These are phyloP conservation scores for Luidia sarsii DNA, from an alignment of 53 echinoderm and acorn worm genomes.

Conservation along the genomic window DNA sequence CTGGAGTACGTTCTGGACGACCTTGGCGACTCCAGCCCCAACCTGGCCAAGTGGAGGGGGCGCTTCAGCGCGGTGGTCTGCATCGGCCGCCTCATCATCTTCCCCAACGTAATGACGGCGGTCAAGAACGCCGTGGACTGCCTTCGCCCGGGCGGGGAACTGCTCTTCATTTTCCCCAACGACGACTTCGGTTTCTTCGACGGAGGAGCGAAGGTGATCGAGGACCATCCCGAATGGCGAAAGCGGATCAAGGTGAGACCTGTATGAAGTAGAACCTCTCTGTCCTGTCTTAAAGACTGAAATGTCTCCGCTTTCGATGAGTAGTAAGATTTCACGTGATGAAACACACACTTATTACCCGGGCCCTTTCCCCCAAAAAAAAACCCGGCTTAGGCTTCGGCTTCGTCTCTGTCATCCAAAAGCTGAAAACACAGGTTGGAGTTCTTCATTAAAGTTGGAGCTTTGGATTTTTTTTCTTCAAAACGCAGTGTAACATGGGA, in stretches of 20 bases:
- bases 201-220: slow-evolving; percentile 3
- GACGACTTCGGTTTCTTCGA: slow-evolving; percentile 25
- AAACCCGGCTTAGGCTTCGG: too few relatives aligned
- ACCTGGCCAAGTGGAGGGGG: not conserved
- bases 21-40: slow-evolving; percentile 19
- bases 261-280: too few relatives aligned
- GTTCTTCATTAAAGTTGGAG: too few relatives aligned
- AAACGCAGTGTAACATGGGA: too few relatives aligned
- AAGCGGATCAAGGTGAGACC: too few relatives aligned
- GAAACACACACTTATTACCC: too few relatives aligned
- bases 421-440: too few relatives aligned
- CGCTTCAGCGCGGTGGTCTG: slow-evolving; percentile 18
- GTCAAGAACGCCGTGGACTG: slow-evolving; percentile 14
- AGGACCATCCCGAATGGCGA: slow-evolving; percentile 13
- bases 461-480: too few relatives aligned
- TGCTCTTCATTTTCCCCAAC: slow-evolving; percentile 9
- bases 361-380: too few relatives aligned
- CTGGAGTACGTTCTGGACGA: slow-evolving; percentile 24
- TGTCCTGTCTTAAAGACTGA: not conserved
- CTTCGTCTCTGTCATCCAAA: too few relatives aligned
- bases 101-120: slow-evolving; percentile 1
- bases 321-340: too few relatives aligned
- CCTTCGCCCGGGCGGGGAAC: slow-evolving; percentile 5
- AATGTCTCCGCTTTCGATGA: too few relatives aligned
- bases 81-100: slow-evolving; percentile 8